phyloP scores from a whole-genome alignment of 92 coral and sea anemone species.

The Scolanthus callimorphus region DNA sequence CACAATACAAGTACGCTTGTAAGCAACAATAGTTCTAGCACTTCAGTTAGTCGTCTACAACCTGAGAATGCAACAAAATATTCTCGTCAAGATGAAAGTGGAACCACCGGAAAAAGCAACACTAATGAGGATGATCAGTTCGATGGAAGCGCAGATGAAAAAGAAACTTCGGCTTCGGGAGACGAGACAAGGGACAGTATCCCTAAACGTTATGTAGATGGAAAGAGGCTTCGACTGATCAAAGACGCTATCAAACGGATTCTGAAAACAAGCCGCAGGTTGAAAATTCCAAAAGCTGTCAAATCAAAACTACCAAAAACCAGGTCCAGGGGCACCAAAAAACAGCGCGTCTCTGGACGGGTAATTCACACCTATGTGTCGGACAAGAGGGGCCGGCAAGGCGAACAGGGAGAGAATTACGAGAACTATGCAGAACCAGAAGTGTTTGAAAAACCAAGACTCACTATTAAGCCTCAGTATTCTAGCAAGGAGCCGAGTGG shows the following conservation, averaged over 20 bases:
- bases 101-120: too few relatives aligned
- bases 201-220: slow-evolving; percentile 12
- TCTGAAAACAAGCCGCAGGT: slow-evolving; percentile 14
- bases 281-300: slow-evolving; percentile 5
- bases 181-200: neutral
- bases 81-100: too few relatives aligned
- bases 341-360: slow-evolving; percentile 4
- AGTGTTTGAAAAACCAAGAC: neutral
- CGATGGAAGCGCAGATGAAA: slow-evolving; percentile 18
- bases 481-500: neutral
- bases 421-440: neutral
- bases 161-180: neutral
- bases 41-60: too few relatives aligned
- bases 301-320: neutral
- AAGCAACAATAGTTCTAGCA: too few relatives aligned
- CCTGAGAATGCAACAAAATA: too few relatives aligned
- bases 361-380: slow-evolving; percentile 33
- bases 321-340: neutral
- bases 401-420: neutral
- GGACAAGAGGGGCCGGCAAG: slow-evolving; percentile 12
- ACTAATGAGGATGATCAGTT: too few relatives aligned
- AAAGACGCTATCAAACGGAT: slow-evolving; percentile 28
- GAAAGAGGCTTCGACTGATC: slow-evolving; percentile 23
- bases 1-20: too few relatives aligned
- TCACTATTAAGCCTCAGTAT: neutral